Conservation (phyloP, 2,797 vertebrate genomes). For the Tolypeutes matacus region DNA sequence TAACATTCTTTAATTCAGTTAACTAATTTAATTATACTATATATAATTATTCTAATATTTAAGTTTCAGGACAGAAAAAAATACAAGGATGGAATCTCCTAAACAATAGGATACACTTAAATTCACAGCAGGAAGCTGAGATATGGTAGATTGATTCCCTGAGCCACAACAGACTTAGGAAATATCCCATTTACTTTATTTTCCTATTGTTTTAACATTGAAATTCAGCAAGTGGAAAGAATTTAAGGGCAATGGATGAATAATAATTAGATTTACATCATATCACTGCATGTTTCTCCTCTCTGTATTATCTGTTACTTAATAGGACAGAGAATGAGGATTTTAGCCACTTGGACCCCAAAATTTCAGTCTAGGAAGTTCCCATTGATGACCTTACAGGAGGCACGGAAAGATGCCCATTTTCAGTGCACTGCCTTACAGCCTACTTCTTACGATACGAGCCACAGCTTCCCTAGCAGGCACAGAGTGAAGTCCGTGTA, state of each 20-base stretch:
- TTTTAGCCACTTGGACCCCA: background rate
- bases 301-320: conserved; percentile 25
- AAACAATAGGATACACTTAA: conserved; percentile 34
- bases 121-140: conserved; percentile 27
- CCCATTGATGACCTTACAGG: background rate
- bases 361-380: background rate
- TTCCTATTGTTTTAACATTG: conserved; percentile 45
- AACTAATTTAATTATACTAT: background rate
- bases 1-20: background rate
- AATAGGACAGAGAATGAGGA: background rate
- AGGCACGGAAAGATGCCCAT: background rate
- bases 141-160: background rate
- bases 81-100: background rate
- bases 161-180: background rate
- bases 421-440: background rate
- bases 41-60: conserved; percentile 16
- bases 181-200: background rate
- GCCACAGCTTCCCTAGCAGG: background rate
- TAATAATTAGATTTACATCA: conserved; percentile 15
- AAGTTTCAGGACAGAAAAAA: conserved; percentile 50
- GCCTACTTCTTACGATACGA: conserved; percentile 6
- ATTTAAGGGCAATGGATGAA: conserved; percentile 26
- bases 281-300: background rate
- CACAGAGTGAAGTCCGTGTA: background rate
- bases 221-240: conserved; percentile 21